Percentiles rank a stretch among this genome's conserved stretches.
phyloP scores from a whole-genome alignment of 2,113 vertebrate species.

The Dendropsophus ebraccatus region DNA sequence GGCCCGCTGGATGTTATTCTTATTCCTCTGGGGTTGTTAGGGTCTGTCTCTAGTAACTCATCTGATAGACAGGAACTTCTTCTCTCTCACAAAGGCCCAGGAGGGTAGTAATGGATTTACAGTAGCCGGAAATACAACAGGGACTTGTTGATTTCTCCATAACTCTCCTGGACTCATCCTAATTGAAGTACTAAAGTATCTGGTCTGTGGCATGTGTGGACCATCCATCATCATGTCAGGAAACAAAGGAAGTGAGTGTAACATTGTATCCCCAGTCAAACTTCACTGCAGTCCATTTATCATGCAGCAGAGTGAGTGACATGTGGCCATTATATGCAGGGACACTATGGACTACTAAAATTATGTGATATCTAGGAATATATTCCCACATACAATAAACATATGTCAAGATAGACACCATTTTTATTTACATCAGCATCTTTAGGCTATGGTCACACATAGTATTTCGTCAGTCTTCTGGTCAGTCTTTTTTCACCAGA shows the following conservation, averaged over 20 bases:
- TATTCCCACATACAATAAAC: background rate
- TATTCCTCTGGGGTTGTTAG: background rate
- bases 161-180: slow-evolving; percentile 1
- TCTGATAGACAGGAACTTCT: slow-evolving; percentile 28
- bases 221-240: slow-evolving; percentile 37
- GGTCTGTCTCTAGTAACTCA: slow-evolving; percentile 23
- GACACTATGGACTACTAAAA: background rate
- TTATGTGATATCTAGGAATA: background rate
- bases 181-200: slow-evolving; percentile 40
- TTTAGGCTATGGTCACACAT: too few species aligned
- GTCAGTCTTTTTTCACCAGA: too few species aligned
- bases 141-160: slow-evolving; percentile 42
- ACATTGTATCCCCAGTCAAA: slow-evolving; percentile 13
- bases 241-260: slow-evolving; percentile 30
- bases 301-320: background rate
- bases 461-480: too few species aligned
- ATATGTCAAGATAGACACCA: too few species aligned
- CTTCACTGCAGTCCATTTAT: slow-evolving; percentile 8
- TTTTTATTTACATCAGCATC: too few species aligned
- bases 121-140: background rate
- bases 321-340: background rate
- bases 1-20: background rate
- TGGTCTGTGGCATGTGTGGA: slow-evolving; percentile 29
- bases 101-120: slow-evolving; percentile 26
- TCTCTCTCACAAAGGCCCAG: background rate